These are phyloP conservation scores for Brachionus calyciflorus DNA, from an alignment of 1,140 invertebrate species.

Conservation along the genomic window DNA sequence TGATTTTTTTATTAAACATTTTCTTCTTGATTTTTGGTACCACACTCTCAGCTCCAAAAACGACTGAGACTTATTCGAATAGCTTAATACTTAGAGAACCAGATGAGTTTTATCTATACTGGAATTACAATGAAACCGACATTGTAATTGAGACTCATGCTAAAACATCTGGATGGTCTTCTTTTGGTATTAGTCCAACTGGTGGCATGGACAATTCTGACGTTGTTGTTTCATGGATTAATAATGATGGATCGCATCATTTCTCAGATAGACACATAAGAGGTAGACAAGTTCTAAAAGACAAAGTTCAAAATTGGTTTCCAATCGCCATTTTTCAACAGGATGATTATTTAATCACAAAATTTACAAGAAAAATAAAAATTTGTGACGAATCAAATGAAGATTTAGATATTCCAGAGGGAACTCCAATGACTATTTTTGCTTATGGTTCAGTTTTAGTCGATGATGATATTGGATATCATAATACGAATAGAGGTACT, in stretches of 20 bases:
- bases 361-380: conserved; percentile 35
- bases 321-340: background rate
- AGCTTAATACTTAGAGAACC: background rate
- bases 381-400: conserved; percentile 23
- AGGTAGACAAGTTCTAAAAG: conserved; percentile 17
- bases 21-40: background rate
- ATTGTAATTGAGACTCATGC: conserved; percentile 38
- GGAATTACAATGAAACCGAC: conserved; percentile 45
- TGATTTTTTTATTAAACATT: background rate
- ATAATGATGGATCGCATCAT: background rate
- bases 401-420: background rate
- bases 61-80: conserved; percentile 2
- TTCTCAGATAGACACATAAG: conserved; percentile 27
- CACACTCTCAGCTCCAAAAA: background rate
- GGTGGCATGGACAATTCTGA: conserved; percentile 47
- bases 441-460: background rate
- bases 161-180: conserved; percentile 45
- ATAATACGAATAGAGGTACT: conserved; percentile 8
- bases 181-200: conserved; percentile 45
- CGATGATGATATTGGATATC: conserved; percentile 33
- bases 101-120: conserved; percentile 5
- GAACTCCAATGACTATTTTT: conserved; percentile 17
- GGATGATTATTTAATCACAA: conserved; percentile 21
- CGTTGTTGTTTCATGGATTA: conserved; percentile 45
- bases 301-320: conserved; percentile 34